phyloP scores from a whole-genome alignment of 2,888 invertebrate genomes.

The Amiota mariae region DNA sequence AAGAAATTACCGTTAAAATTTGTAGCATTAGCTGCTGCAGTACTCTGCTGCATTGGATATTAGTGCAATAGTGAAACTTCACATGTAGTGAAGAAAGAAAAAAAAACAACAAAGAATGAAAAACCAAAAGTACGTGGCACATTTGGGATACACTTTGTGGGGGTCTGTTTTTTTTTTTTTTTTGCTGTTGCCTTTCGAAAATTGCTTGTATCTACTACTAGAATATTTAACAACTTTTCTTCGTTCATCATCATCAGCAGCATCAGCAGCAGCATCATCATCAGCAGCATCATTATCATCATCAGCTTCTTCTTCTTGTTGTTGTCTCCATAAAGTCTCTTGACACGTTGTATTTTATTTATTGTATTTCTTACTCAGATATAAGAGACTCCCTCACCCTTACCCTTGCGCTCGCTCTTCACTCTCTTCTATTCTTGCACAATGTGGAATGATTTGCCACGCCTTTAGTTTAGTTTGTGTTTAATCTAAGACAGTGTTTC shows the following conservation, averaged over 20 bases:
- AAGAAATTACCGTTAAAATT: conserved; percentile 60
- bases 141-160: conserved; percentile 42
- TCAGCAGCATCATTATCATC: background rate
- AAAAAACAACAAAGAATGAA: no score
- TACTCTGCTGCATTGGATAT: background rate
- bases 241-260: background rate
- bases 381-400: no score
- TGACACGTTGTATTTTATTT: background rate
- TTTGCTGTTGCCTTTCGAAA: background rate
- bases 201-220: background rate
- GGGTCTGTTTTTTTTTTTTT: conserved; percentile 33
- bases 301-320: background rate
- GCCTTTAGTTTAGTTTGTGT: no score
- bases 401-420: background rate
- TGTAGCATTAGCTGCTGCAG: conserved; percentile 35
- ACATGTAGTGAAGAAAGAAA: conserved; percentile 9
- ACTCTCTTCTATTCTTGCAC: background rate
- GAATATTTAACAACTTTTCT: background rate
- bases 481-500: no score
- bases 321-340: conserved; percentile 6
- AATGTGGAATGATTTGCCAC: no score
- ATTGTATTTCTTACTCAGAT: background rate
- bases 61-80: background rate
- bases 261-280: background rate
- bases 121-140: background rate